phyloP scores from a whole-genome alignment of 2,113 vertebrate genomes.

The Nannobrachium achirus region DNA sequence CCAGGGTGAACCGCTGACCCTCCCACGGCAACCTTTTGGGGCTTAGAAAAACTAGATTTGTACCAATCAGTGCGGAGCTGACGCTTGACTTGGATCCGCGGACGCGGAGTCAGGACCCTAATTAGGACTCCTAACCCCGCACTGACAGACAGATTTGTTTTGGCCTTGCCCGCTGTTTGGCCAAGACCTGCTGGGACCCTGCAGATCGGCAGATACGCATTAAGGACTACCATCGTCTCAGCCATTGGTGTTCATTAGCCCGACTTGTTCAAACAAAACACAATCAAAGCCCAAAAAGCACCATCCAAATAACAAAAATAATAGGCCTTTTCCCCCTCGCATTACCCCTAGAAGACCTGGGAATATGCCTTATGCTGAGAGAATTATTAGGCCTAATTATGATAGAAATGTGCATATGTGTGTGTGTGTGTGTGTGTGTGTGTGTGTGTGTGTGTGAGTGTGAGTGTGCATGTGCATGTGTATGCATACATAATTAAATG shows the following conservation, averaged over 20 bases:
- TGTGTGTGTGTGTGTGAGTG: neutral
- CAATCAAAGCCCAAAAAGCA: constrained; percentile 76
- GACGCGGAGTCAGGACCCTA: constrained; percentile 74
- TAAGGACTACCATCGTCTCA: constrained; percentile 76
- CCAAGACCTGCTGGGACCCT: constrained; percentile 82
- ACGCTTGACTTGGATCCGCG: constrained; percentile 77
- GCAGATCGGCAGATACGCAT: constrained; percentile 80
- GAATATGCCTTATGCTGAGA: constrained; percentile 38
- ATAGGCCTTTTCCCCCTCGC: constrained; percentile 64
- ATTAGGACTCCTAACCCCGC: constrained; percentile 76
- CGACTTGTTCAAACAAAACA: constrained; percentile 83
- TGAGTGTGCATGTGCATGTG: neutral
- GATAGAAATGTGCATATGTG: constrained; percentile 15
- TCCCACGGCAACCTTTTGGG: constrained; percentile 69
- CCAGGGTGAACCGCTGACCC: constrained; percentile 79
- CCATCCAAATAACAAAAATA: constrained; percentile 76
- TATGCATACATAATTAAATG: constrained; percentile 4
- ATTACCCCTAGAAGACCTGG: constrained; percentile 42
- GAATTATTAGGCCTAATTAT: constrained; percentile 51
- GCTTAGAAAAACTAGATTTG: constrained; percentile 76
- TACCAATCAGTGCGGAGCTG: constrained; percentile 72
- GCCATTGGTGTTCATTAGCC: constrained; percentile 87
- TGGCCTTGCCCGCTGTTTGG: constrained; percentile 80
- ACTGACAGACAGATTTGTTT: constrained; percentile 82
- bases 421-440: neutral